Conservation (phyloP, 64 coral and sea anemone genomes). For the Acropora tenuis region DNA sequence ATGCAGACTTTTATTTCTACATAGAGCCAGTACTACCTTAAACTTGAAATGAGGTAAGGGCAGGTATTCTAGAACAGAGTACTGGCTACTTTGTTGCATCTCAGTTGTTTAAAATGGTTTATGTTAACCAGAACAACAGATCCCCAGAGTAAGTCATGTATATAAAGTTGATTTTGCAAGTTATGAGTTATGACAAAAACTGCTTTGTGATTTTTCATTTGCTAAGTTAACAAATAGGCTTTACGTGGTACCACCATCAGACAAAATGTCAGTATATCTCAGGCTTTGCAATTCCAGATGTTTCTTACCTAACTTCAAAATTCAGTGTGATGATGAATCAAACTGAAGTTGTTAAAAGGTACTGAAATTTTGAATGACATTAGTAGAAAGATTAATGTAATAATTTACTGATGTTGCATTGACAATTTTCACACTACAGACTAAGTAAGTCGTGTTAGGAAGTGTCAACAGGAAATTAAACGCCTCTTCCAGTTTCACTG, state of each 20-base stretch:
- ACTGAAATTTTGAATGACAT: conserved; percentile 16
- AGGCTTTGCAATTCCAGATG: conserved; percentile 3
- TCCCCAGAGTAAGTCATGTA: conserved; percentile 6
- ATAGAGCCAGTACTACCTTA: conserved; percentile 45
- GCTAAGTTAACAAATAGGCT: conserved; percentile 5
- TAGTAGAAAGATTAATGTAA: conserved; percentile 9
- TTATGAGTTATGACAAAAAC: neutral
- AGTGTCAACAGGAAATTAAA: conserved; percentile 8
- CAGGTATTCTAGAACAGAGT: too few relatives aligned
- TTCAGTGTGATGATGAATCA: neutral
- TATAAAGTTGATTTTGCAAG: conserved; percentile 5
- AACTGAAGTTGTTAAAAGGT: conserved; percentile 10
- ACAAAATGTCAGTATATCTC: conserved; percentile 10
- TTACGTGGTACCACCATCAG: neutral
- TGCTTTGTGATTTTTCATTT: conserved; percentile 1
- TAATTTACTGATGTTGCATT: neutral
- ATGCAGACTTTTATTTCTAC: conserved; percentile 66
- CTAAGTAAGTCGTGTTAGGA: neutral
- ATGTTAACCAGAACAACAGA: conserved; percentile 7
- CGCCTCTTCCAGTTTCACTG: neutral
- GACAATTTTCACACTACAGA: neutral
- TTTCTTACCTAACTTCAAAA: conserved; percentile 16
- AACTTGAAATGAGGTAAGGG: neutral
- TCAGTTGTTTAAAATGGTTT: neutral
- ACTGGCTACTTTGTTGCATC: neutral